Base-by-base conservation (phyloP, 2,797 vertebrate species). In the Fistularia tabacaria region DNA sequence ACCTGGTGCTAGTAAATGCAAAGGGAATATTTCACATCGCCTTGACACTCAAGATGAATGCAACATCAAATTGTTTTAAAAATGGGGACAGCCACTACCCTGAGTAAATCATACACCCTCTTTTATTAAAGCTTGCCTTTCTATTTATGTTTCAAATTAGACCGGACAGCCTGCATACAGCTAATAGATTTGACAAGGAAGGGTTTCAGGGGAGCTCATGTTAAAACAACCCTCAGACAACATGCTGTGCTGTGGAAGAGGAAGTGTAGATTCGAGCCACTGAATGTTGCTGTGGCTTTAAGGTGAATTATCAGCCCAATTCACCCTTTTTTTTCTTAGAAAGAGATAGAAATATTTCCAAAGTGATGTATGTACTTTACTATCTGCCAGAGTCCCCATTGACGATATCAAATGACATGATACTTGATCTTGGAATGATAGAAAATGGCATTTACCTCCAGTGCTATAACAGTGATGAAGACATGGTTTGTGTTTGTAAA, bases 1-100 rank as follows among this genome's bases (percentile, higher is more conserved):
- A 89, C 88, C 88, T 90, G 88, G 82, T 83, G 84, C 81, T 85
- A 72, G 75, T 89, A 76, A 87, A 85, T 46, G 53, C 69, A 53
- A 60, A 59, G 72, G 73, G 76, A 72, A 85, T 89, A 81, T 84
- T 83, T 90, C 76, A 85, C 66, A 53, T 83, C n/a, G 62, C 63
- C 57, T 57, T 72, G 83, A 88, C 85, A 62, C 75, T 70, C 61
- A 43, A 79, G 82, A 88, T 88, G 83, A 89, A 88, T 89, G 73
- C 73, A 76, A 70, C 63, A 86, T 87, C 74, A 80, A 81, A 86
- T 86, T 86, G 82, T 85, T 88, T 87, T 83, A 80, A 82, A 82
- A 82, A 84, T 62, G 69, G 71, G 76, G 76, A 85, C 80, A 76
- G 76, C 71, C 64, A 54, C 79, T 80, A 64, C 71, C 63, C 66